Conservation (phyloP, 2,113 vertebrate species). For the Pomatostomus ruficeps region DNA sequence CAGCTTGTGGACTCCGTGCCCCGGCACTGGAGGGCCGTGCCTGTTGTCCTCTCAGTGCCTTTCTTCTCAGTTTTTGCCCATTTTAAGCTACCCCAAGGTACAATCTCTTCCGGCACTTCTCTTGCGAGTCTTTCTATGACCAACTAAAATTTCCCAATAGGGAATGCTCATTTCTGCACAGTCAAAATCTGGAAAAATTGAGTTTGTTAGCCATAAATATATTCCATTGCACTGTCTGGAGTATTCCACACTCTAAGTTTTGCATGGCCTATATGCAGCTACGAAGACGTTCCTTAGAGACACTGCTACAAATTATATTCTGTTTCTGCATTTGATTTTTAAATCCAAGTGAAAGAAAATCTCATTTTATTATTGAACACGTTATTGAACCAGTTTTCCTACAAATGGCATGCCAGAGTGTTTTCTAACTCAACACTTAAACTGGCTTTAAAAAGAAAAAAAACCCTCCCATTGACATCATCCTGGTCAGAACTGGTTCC, state of each 20-base stretch:
- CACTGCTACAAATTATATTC: not conserved
- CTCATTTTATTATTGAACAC: not conserved
- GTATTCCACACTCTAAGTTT: not conserved
- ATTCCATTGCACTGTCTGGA: not conserved
- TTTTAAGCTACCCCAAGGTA: not conserved
- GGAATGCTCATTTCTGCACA: not conserved
- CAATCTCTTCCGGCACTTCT: not conserved
- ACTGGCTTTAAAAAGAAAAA: not conserved
- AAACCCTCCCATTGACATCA: not conserved
- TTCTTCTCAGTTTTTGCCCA: not conserved
- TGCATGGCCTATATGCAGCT: not conserved
- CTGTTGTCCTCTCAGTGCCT: not conserved
- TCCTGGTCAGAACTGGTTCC: not conserved
- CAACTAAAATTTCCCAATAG: not conserved
- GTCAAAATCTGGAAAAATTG: not conserved
- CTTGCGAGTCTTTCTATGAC: not conserved
- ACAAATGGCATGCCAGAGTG: not conserved
- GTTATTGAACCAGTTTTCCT: not conserved
- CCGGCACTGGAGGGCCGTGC: not conserved
- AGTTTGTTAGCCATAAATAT: not conserved
- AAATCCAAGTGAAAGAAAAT: not conserved
- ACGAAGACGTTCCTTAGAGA: not conserved
- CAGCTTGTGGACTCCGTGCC: accelerated
- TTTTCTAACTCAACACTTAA: not conserved
- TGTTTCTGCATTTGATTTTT: not conserved